Evolutionary conservation across 2,113 vertebrate genomes (phyloP).

Genomic region (Corvus cornix): DNA sequence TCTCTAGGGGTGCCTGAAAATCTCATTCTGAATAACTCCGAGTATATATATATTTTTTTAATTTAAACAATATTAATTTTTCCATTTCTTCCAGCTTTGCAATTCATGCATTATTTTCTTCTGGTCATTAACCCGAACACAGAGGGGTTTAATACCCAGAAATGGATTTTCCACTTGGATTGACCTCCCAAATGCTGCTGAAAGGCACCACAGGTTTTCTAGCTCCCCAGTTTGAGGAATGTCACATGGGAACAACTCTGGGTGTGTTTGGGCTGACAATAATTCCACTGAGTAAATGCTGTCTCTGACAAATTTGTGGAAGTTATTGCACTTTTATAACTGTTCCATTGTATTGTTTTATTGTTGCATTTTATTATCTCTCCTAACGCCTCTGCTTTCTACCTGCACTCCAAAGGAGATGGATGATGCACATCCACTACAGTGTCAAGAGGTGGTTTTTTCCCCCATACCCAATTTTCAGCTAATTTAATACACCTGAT

Average conservation of each 20-base stretch:
- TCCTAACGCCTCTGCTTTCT: not conserved
- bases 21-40: not conserved
- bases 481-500: not conserved
- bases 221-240: not conserved
- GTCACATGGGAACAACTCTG: not conserved
- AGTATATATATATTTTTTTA: accelerated
- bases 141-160: not conserved
- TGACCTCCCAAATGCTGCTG: not conserved
- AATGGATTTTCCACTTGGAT: not conserved
- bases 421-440: not conserved
- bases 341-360: not conserved
- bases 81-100: not conserved
- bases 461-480: not conserved
- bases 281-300: not conserved
- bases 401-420: not conserved
- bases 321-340: not conserved
- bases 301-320: not conserved
- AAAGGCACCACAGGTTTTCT: not conserved
- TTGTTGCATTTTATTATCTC: slow-evolving; percentile 6
- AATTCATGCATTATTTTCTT: not conserved
- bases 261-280: not conserved
- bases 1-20: not conserved
- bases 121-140: not conserved
- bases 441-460: not conserved
- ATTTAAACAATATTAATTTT: not conserved